Evolutionary conservation across 64 coral and sea anemone species (phyloP), one percentile per base, ranked within the genome.

Genomic region (Stichodactyla mertensii): DNA sequence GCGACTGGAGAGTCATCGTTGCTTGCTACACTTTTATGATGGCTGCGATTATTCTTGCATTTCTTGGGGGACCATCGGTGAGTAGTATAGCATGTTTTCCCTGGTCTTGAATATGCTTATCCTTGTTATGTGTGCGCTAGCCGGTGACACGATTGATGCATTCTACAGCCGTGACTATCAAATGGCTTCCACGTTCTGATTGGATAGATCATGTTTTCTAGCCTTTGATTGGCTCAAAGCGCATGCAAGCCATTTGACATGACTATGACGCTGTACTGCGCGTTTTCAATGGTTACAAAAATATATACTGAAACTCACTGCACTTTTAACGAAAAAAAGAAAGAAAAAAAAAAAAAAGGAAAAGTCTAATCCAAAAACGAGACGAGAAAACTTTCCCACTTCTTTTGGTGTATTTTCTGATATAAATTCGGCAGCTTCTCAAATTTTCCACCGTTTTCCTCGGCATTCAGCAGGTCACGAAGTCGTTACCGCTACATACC

Each of bases 21-120:
- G n/a, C 23, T 16, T 86, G 67, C 24, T 93, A 93, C 61, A 83
- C 16, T 51, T 28, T 93, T 11, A 93, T 93, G 92, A 60, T 89
- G 19, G 61, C 52, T 0, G 92, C 71, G 10, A 93, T 93, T 13
- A 57, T 89, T 54, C 23, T 82, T 11, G 78, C 78, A 7, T 93
- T 89, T 93, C 87, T 93, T 28, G 87, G 87, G 4, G 60, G 87
- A 55, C 92, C 92, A 70, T 79, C 83, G 77, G 92, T 93, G 57
- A 89, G 88, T 93, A 28, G 4, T 36, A 54, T 45, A 45, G 36
- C 36, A 45, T 45, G 36, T 45, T 4, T 45, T 45, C 36, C 36
- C 36, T 45, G 36, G 36, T 45, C 36, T 45, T 45, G 36, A 45
- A 2, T 45, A 45, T 45, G 36, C 36, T 45, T 45, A 45, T 45